phyloP scores from a whole-genome alignment of 2,888 invertebrate species.

The Liposcelis brunnea region DNA sequence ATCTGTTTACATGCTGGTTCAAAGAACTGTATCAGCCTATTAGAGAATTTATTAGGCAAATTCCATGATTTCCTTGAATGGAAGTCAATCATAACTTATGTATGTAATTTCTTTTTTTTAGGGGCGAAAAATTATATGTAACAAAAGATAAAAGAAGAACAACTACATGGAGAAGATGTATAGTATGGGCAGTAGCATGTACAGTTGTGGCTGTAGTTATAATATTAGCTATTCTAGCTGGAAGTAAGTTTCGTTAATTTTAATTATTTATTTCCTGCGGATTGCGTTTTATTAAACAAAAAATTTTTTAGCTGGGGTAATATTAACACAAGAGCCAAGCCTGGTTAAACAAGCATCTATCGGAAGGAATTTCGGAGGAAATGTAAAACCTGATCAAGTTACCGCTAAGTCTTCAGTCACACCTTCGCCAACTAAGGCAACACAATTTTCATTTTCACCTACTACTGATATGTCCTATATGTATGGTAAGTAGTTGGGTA shows the following conservation, averaged over 20 bases:
- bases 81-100: no score
- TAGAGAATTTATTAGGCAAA: no score
- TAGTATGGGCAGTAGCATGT: conserved; percentile 52
- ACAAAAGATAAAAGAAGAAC: conserved; percentile 61
- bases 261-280: background rate
- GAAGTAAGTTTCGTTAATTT: conserved; percentile 39
- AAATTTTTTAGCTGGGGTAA: conserved; percentile 43
- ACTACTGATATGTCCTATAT: conserved; percentile 34
- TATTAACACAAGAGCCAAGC: conserved; percentile 42
- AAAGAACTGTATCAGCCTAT: no score
- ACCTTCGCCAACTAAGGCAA: conserved; percentile 21
- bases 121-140: conserved; percentile 66
- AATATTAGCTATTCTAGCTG: conserved; percentile 53
- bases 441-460: conserved; percentile 19
- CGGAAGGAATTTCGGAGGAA: conserved; percentile 39
- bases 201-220: conserved; percentile 45
- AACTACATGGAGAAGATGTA: conserved; percentile 42
- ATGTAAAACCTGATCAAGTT: conserved; percentile 25
- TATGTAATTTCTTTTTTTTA: conserved; percentile 30
- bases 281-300: background rate
- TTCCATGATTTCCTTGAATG: no score
- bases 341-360: conserved; percentile 34
- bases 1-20: no score
- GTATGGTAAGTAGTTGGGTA: conserved; percentile 40
- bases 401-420: conserved; percentile 19